These are phyloP conservation scores for Carcina quercana DNA, from an alignment of 2,888 invertebrate genomes.

Conservation along the genomic window DNA sequence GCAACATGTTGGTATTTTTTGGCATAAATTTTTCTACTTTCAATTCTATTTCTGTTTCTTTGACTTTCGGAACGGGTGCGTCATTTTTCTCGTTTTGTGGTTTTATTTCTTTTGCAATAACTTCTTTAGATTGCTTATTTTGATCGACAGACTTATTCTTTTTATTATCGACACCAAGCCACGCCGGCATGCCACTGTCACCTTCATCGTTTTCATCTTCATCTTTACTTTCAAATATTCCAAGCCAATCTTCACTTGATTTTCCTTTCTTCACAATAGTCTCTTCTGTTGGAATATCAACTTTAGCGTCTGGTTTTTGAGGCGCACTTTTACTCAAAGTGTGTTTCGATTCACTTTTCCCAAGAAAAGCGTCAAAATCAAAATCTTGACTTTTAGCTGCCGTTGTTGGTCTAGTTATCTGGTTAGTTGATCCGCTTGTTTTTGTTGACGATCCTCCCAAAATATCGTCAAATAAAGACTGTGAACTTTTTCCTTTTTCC, in stretches of 20 bases:
- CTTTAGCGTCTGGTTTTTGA: slow-evolving; percentile 24
- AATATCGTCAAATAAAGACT: slow-evolving; percentile 70
- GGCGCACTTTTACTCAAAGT: slow-evolving; percentile 26
- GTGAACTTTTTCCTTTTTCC: slow-evolving; percentile 56
- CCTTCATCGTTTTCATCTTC: slow-evolving; percentile 35
- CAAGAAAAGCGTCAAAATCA: slow-evolving; percentile 48
- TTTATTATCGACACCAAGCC: slow-evolving; percentile 43
- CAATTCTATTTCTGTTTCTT: slow-evolving; percentile 17
- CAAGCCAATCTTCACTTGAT: slow-evolving; percentile 58
- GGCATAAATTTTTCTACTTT: slow-evolving; percentile 8
- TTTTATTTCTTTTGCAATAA: slow-evolving; percentile 2
- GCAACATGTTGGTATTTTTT: slow-evolving; percentile 16
- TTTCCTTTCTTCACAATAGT: slow-evolving; percentile 34
- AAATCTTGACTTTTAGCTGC: slow-evolving; percentile 47
- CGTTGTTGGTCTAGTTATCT: slow-evolving; percentile 30
- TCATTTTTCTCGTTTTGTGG: no score
- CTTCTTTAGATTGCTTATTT: neutral
- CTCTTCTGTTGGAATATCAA: slow-evolving; percentile 32
- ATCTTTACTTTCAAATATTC: slow-evolving; percentile 55
- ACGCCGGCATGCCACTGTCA: slow-evolving; percentile 49
- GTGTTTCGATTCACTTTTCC: slow-evolving; percentile 39
- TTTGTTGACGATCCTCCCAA: slow-evolving; percentile 61
- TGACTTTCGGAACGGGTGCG: slow-evolving; percentile 7
- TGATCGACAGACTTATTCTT: slow-evolving; percentile 41
- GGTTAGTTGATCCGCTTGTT: slow-evolving; percentile 23